phyloP scores from a whole-genome alignment of 2,797 vertebrate genomes.

The Danio albolineatus region DNA sequence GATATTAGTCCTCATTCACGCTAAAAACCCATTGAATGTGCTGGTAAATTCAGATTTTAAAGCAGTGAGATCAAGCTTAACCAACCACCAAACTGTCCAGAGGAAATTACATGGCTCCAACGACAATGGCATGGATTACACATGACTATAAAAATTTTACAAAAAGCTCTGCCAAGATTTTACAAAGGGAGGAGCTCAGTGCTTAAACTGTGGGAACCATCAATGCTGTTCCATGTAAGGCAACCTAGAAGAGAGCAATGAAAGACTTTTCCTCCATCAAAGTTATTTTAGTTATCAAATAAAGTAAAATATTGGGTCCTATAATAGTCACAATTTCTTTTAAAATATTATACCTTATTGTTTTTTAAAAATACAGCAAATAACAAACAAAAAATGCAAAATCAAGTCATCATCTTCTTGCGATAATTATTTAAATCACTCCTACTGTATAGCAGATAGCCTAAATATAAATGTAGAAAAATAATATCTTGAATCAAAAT shows the following conservation, averaged over 20 bases:
- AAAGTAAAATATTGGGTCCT: not conserved
- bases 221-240: slow-evolving; percentile 13
- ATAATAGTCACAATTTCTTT: not conserved
- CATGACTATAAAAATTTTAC: slow-evolving; percentile 20
- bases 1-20: not conserved
- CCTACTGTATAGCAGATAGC: not conserved
- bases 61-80: not conserved
- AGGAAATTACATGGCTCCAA: slow-evolving; percentile 30
- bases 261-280: not conserved
- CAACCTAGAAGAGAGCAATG: not conserved
- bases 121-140: slow-evolving; percentile 49
- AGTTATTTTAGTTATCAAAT: too few species aligned
- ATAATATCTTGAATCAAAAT: too few species aligned
- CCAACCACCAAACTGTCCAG: not conserved
- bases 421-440: not conserved
- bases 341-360: not conserved
- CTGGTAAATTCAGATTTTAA: slow-evolving; percentile 1
- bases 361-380: not conserved
- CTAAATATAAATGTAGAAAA: not conserved
- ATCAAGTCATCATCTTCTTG: not conserved
- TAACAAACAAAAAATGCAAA: too few species aligned
- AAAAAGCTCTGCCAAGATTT: slow-evolving; percentile 46
- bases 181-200: slow-evolving; percentile 32
- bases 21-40: not conserved
- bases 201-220: slow-evolving; percentile 38